Conservation (phyloP, 2,888 invertebrate species). For the Dione juno region DNA sequence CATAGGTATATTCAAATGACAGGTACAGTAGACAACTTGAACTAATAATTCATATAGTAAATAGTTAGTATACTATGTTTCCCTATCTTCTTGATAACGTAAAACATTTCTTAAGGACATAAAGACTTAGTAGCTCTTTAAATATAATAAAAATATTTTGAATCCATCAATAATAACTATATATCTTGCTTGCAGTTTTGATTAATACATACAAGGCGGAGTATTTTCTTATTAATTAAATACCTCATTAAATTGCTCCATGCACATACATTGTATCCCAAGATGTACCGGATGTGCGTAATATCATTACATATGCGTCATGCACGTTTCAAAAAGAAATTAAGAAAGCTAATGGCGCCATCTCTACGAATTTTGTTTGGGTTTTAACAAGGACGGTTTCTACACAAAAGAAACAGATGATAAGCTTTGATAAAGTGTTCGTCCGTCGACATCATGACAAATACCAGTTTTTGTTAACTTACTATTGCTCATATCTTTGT, state of each 20-base stretch:
- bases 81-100: background rate
- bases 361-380: conserved; percentile 34
- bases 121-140: background rate
- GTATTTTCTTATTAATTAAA: conserved; percentile 50
- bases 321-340: conserved; percentile 28
- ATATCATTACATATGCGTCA: conserved; percentile 48
- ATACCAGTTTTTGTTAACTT: conserved; percentile 47
- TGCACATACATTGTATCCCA: conserved; percentile 62
- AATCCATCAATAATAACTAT: background rate
- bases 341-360: conserved; percentile 45
- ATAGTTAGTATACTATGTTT: background rate
- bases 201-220: conserved; percentile 32
- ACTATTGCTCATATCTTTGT: conserved; percentile 40
- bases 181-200: conserved; percentile 8
- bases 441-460: conserved; percentile 46
- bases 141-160: background rate
- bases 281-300: conserved; percentile 74
- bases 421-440: conserved; percentile 47
- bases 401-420: conserved; percentile 49
- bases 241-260: conserved; percentile 71
- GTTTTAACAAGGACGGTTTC: conserved; percentile 46
- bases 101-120: background rate
- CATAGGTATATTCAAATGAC: conserved; percentile 28
- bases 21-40: background rate
- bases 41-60: background rate